phyloP scores from a whole-genome alignment of 2,888 invertebrate species.

The Malacosoma neustria region DNA sequence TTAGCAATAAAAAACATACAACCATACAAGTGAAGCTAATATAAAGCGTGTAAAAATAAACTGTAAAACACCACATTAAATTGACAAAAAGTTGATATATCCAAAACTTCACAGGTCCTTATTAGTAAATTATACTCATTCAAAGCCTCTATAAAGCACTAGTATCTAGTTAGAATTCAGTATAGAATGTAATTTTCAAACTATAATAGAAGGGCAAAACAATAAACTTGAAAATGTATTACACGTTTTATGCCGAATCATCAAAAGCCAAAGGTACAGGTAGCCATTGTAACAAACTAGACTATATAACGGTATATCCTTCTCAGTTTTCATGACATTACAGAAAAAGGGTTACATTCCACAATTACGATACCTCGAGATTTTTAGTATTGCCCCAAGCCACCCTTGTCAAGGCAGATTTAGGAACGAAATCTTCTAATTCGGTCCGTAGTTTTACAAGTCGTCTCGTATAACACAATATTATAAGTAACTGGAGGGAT shows the following conservation, averaged over 20 bases:
- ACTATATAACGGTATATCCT: constrained; percentile 6
- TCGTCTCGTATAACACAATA: constrained; percentile 24
- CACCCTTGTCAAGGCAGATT: constrained; percentile 62
- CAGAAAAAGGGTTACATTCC: constrained; percentile 24
- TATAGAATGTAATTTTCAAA: no score
- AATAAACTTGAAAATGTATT: not conserved
- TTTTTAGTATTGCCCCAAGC: constrained; percentile 34
- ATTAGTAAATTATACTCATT: no score
- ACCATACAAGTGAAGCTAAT: no score
- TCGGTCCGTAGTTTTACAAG: constrained; percentile 54
- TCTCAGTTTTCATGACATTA: constrained; percentile 27
- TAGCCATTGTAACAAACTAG: constrained; percentile 6
- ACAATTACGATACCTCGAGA: constrained; percentile 14
- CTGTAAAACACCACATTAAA: no score
- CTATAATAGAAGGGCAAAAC: not conserved
- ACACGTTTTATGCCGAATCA: not conserved
- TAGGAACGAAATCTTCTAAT: constrained; percentile 58
- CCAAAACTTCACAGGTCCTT: no score
- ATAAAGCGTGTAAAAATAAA: no score
- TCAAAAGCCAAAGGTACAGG: constrained; percentile 4
- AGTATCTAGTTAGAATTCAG: no score
- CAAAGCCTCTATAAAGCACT: no score
- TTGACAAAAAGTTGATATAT: no score
- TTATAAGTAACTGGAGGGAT: no score
- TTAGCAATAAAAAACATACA: no score